These are phyloP conservation scores for Pantala flavescens DNA, from an alignment of 1,140 invertebrate species.

Conservation along the genomic window DNA sequence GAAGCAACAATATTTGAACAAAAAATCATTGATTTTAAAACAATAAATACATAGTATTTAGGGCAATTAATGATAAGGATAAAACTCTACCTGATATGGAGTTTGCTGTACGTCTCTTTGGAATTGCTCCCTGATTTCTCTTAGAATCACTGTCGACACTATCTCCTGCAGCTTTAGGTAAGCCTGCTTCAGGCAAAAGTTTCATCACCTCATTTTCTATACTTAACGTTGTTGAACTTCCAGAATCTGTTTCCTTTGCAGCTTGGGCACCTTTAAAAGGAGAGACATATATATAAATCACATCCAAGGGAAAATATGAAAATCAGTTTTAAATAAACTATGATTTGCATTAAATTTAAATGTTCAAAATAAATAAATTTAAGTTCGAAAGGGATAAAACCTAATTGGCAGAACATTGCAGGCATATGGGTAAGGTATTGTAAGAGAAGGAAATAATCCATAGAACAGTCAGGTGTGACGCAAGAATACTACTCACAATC, in stretches of 20 bases:
- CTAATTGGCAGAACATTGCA: too few relatives aligned
- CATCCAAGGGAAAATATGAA: too few relatives aligned
- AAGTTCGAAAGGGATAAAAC: too few relatives aligned
- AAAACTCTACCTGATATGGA: background rate
- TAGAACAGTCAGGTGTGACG: background rate
- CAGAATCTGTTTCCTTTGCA: slow-evolving; percentile 38
- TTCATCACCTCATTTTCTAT: slow-evolving; percentile 42
- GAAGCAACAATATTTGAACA: too few relatives aligned
- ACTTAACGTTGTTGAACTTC: slow-evolving; percentile 42
- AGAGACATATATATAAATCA: too few relatives aligned
- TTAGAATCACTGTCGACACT: background rate
- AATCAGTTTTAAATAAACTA: too few relatives aligned
- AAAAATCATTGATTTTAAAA: too few relatives aligned
- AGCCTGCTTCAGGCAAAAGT: slow-evolving; percentile 31
- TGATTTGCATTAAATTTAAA: too few relatives aligned
- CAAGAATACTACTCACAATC: background rate
- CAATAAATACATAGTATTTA: too few relatives aligned
- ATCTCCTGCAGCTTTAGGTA: slow-evolving; percentile 24
- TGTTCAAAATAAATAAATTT: too few relatives aligned
- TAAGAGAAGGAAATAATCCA: background rate
- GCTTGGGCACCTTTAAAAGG: slow-evolving; percentile 30
- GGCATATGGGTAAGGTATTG: background rate
- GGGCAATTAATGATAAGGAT: too few relatives aligned
- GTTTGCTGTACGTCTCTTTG: slow-evolving; percentile 46
- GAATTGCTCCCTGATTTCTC: slow-evolving; percentile 59